These are phyloP conservation scores for Ranitomeya variabilis DNA, from an alignment of 2,113 vertebrate genomes.

Conservation along the genomic window DNA sequence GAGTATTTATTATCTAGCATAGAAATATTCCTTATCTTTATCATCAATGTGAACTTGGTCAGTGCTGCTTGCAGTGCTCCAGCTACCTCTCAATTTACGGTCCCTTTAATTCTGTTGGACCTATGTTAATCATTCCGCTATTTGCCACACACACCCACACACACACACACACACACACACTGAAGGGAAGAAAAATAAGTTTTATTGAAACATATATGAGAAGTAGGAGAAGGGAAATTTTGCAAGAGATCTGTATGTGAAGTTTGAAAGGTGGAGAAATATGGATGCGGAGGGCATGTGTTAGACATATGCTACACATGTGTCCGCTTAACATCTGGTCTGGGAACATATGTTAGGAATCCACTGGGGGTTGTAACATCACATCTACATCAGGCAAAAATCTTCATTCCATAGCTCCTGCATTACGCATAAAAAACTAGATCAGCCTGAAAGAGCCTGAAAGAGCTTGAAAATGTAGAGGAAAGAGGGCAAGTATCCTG, in stretches of 20 bases:
- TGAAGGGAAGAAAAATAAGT: background rate
- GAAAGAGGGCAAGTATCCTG: background rate
- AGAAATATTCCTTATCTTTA: constrained; percentile 1
- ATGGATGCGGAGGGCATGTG: constrained; percentile 26
- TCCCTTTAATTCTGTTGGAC: background rate
- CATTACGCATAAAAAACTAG: constrained; percentile 20
- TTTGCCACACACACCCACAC: background rate
- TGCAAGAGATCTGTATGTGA: constrained; percentile 22
- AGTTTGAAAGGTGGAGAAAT: constrained; percentile 33
- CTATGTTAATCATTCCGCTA: background rate
- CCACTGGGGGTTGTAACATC: constrained; percentile 43
- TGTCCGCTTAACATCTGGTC: constrained; percentile 47
- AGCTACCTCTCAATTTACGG: background rate
- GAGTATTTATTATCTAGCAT: constrained; percentile 5
- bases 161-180: background rate
- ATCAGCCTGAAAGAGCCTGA: background rate
- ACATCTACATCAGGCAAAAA: constrained; percentile 18
- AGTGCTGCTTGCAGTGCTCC: background rate
- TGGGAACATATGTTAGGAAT: constrained; percentile 49
- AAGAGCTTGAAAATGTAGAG: background rate
- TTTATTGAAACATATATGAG: constrained; percentile 3
- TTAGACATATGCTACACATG: constrained; percentile 51
- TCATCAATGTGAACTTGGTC: background rate
- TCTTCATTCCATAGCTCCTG: constrained; percentile 36
- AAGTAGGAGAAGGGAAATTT: background rate